Evolutionary conservation across 1,140 invertebrate genomes (phyloP).

Genomic region (Brachionus rubens): DNA sequence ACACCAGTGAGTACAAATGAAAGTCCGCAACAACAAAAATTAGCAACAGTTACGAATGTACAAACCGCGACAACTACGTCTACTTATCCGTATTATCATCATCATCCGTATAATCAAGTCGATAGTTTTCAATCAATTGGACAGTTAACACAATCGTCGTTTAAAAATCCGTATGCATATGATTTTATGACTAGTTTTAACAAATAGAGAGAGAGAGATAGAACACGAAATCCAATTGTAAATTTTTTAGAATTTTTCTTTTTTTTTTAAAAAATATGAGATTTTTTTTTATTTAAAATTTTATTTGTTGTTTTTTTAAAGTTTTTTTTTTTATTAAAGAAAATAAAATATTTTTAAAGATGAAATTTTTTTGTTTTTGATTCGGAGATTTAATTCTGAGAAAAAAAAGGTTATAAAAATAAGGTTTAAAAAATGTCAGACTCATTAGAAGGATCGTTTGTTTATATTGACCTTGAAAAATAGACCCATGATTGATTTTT

Average conservation of each 20-base stretch:
- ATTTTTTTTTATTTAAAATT: no score
- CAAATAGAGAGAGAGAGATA: neutral
- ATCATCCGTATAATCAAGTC: no score
- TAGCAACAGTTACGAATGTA: neutral
- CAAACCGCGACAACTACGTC: neutral
- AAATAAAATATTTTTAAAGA: neutral
- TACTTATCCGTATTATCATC: neutral
- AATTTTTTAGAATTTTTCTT: no score
- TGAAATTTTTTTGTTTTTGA: slow-evolving; percentile 11
- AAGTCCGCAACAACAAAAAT: neutral
- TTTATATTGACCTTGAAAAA: neutral
- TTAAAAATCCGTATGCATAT: slow-evolving; percentile 33
- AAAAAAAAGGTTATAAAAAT: neutral
- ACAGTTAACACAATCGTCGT: slow-evolving; percentile 28
- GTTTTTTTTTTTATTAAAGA: no score
- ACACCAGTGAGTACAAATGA: neutral
- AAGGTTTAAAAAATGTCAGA: neutral
- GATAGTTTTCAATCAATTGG: neutral
- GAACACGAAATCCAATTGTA: neutral
- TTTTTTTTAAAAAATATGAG: no score
- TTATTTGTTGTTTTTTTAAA: no score
- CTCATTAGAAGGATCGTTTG: neutral
- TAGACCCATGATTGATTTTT: neutral
- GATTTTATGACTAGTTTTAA: slow-evolving; percentile 43
- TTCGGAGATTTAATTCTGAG: neutral